phyloP scores from a whole-genome alignment of 2,113 vertebrate species.

The Empidonax traillii region DNA sequence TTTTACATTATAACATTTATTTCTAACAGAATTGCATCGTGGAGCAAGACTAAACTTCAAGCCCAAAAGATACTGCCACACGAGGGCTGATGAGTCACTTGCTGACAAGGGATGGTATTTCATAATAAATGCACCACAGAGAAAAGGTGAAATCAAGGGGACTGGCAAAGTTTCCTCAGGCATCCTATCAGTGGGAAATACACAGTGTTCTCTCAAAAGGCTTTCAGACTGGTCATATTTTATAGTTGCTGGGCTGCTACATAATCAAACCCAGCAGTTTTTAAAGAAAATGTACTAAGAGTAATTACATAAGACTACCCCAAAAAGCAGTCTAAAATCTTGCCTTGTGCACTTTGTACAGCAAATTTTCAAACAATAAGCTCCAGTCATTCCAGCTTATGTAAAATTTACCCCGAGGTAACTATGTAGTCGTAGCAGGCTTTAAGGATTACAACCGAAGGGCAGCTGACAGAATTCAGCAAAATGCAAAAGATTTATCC shows the following conservation, averaged over 20 bases:
- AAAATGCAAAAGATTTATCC: background rate
- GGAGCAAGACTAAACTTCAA: background rate
- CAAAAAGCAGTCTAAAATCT: background rate
- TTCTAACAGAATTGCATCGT: background rate
- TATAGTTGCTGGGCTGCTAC: slow-evolving; percentile 27
- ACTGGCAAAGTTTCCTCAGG: background rate
- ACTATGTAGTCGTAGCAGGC: background rate
- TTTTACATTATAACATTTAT: background rate
- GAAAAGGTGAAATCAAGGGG: slow-evolving; percentile 41
- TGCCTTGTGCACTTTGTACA: background rate
- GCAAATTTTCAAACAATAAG: background rate
- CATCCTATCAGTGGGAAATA: background rate
- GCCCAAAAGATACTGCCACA: background rate
- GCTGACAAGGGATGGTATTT: background rate
- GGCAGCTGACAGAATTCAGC: background rate
- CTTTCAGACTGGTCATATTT: background rate
- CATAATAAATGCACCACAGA: background rate
- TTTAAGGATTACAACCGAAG: background rate
- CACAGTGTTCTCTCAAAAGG: background rate
- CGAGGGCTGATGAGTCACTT: slow-evolving; percentile 9
- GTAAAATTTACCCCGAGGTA: background rate
- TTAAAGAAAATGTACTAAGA: background rate
- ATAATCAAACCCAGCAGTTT: background rate
- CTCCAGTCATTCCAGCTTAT: background rate
- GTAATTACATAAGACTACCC: background rate